Conservation (phyloP, 2,797 vertebrate species). For the Sebastiscus albofasciatus region DNA sequence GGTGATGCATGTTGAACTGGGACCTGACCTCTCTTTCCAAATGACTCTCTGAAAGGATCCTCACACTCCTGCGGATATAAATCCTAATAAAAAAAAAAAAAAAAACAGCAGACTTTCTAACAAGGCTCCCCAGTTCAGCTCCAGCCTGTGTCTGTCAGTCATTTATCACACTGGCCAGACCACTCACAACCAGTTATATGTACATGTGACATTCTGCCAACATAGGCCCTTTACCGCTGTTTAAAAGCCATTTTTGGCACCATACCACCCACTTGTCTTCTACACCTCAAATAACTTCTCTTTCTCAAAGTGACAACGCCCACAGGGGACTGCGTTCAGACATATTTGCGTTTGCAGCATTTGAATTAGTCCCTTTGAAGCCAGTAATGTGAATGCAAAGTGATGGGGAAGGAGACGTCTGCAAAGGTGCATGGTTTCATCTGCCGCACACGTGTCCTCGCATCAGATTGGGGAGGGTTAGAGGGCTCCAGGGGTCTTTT, state of each 20-base stretch:
- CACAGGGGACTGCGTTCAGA: slow-evolving; percentile 53
- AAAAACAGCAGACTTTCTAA: slow-evolving; percentile 11
- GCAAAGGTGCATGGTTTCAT: slow-evolving; percentile 54
- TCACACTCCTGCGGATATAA: background rate
- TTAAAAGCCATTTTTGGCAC: slow-evolving; percentile 44
- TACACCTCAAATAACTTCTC: slow-evolving; percentile 37
- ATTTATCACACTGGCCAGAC: slow-evolving; percentile 15
- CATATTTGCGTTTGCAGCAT: slow-evolving; percentile 64
- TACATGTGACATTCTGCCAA: slow-evolving; percentile 34
- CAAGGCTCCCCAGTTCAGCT: slow-evolving; percentile 8
- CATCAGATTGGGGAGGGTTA: slow-evolving; percentile 30
- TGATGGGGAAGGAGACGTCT: slow-evolving; percentile 47
- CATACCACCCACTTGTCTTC: slow-evolving; percentile 22
- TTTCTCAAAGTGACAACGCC: slow-evolving; percentile 52
- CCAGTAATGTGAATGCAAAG: slow-evolving; percentile 62
- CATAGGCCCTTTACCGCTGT: slow-evolving; percentile 16
- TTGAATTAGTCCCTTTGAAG: slow-evolving; percentile 73
- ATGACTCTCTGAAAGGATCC: background rate
- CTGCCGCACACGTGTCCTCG: slow-evolving; percentile 49
- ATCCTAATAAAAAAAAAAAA: slow-evolving; percentile 10
- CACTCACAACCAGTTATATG: slow-evolving; percentile 17
- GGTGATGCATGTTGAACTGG: slow-evolving; percentile 20
- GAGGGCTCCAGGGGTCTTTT: slow-evolving; percentile 65
- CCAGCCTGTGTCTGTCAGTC: background rate
- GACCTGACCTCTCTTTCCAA: background rate